These are phyloP conservation scores for Halictus quadricinctus DNA, from an alignment of 2,888 invertebrate species.

Conservation along the genomic window DNA sequence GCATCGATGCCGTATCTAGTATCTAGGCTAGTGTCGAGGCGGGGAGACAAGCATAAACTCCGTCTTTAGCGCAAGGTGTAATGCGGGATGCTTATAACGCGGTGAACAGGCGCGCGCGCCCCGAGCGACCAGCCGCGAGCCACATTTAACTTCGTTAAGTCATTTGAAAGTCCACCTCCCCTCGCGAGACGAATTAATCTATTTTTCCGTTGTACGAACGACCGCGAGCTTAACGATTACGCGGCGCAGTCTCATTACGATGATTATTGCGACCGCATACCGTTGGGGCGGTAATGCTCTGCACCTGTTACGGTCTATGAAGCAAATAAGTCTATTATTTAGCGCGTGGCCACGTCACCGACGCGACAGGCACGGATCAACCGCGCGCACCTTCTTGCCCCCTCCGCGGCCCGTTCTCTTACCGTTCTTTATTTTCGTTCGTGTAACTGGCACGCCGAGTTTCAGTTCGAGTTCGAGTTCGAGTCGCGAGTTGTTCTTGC, in stretches of 20 bases:
- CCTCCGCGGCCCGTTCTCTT: neutral
- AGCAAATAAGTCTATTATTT: slow-evolving; percentile 8
- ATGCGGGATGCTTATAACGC: neutral
- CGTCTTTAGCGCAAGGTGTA: neutral
- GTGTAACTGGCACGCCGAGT: neutral
- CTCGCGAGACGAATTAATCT: neutral
- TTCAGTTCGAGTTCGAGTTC: neutral
- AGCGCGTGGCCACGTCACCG: slow-evolving; percentile 4
- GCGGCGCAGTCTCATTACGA: neutral
- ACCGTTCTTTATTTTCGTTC: neutral
- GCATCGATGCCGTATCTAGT: neutral
- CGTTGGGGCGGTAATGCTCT: neutral
- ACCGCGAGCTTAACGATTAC: neutral
- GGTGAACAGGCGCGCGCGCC: slow-evolving; percentile 36
- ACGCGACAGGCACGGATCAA: neutral
- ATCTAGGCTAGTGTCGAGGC: neutral
- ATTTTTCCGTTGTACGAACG: neutral
- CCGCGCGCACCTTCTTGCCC: neutral
- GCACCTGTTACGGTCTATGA: neutral
- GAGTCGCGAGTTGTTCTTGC: neutral
- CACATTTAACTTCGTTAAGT: slow-evolving; percentile 41
- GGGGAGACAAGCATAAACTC: neutral
- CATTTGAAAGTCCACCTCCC: neutral
- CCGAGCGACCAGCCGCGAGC: neutral
- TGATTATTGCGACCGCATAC: neutral